phyloP scores from a whole-genome alignment of 2,797 vertebrate genomes.

The Brotula barbata region DNA sequence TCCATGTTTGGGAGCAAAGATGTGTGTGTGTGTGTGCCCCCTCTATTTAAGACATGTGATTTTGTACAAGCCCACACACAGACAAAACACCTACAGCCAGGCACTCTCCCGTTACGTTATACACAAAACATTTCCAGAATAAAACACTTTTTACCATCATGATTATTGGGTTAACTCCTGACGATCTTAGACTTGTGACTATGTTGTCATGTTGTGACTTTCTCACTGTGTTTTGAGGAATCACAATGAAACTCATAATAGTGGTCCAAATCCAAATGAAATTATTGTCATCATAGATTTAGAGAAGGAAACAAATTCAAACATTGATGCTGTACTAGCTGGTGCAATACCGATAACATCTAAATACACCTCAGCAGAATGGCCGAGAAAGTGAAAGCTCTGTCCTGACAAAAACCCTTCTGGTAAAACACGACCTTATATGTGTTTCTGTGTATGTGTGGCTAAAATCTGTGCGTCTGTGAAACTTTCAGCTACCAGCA shows the following conservation, averaged over 20 bases:
- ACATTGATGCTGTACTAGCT: too few relatives aligned
- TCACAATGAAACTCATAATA: too few relatives aligned
- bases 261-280: too few relatives aligned
- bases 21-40: not conserved
- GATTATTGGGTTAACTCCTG: not conserved
- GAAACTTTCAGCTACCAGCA: constrained; percentile 56
- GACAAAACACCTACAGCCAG: constrained; percentile 38
- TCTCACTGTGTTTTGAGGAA: too few relatives aligned
- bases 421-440: constrained; percentile 22
- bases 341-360: not conserved
- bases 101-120: constrained; percentile 3
- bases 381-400: constrained; percentile 24
- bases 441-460: constrained; percentile 1
- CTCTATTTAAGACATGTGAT: constrained; percentile 15
- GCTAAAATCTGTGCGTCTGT: constrained; percentile 22
- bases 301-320: too few relatives aligned
- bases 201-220: too few relatives aligned
- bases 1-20: constrained; percentile 63
- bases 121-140: constrained; percentile 21
- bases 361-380: constrained; percentile 18
- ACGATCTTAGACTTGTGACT: too few relatives aligned
- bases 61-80: constrained; percentile 65
- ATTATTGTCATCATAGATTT: too few relatives aligned
- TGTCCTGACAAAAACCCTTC: constrained; percentile 29
- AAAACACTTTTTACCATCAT: constrained; percentile 7